Conservation (phyloP, 2,113 vertebrate species). For the Hemiprocne comata region DNA sequence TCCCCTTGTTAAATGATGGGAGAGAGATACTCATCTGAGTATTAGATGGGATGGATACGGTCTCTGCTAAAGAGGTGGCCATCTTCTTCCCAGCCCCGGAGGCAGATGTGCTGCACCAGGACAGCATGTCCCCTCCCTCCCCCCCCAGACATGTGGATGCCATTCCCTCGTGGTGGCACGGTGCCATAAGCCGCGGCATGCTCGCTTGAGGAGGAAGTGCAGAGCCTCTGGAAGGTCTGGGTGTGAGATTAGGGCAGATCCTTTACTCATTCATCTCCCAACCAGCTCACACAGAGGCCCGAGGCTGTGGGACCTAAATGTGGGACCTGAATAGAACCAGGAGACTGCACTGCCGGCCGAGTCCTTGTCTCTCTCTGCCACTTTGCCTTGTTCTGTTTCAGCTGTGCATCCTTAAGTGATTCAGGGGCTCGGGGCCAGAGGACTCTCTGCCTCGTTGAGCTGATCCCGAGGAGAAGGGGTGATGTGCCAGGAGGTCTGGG, state of each 20-base stretch:
- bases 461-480: constrained; percentile 25
- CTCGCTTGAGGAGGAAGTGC: not conserved
- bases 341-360: not conserved
- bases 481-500: constrained; percentile 59
- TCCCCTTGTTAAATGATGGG: not conserved
- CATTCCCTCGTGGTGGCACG: not conserved
- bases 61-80: not conserved
- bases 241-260: constrained; percentile 12
- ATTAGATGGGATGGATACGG: not conserved
- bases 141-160: not conserved
- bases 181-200: not conserved
- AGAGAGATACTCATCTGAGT: not conserved
- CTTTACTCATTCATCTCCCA: not conserved
- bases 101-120: not conserved
- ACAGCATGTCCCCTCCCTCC: not conserved
- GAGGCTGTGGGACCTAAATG: not conserved
- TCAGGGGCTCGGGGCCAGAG: constrained; percentile 17
- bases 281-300: not conserved
- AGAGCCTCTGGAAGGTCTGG: not conserved
- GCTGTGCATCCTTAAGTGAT: constrained; percentile 42
- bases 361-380: not conserved
- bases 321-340: not conserved
- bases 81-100: not conserved
- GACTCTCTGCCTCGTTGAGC: constrained; percentile 1
- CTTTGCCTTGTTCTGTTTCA: not conserved